Evolutionary conservation across 2,797 vertebrate species (phyloP).

Genomic region (Chaunax sp.): DNA sequence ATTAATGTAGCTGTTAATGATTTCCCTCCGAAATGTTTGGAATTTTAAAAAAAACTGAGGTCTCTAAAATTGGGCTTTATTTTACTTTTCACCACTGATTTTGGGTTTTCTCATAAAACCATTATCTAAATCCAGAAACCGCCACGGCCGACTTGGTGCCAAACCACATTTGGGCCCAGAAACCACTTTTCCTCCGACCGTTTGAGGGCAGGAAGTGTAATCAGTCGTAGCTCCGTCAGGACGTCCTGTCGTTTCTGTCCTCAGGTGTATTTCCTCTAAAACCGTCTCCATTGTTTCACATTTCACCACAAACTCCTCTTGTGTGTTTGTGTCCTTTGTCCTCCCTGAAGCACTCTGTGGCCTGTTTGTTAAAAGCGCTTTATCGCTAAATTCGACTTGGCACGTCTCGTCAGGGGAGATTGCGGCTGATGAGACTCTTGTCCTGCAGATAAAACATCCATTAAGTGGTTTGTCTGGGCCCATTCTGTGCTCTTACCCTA

Average conservation of each 20-base stretch:
- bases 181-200: not conserved
- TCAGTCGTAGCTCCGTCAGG: conserved; percentile 33
- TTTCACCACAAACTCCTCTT: conserved; percentile 58
- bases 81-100: not conserved
- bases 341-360: conserved; percentile 60
- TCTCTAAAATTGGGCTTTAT: not conserved
- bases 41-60: not conserved
- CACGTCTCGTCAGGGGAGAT: conserved; percentile 72
- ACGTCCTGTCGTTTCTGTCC: conserved; percentile 57
- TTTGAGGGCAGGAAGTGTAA: conserved; percentile 33
- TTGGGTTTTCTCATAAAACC: not conserved
- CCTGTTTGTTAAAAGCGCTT: conserved; percentile 75
- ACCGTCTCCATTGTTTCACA: conserved; percentile 54
- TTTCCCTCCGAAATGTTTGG: too few species aligned
- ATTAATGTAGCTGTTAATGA: too few species aligned
- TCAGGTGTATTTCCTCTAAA: conserved; percentile 56
- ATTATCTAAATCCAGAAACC: conserved; percentile 5
- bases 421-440: conserved; percentile 66
- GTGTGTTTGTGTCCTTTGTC: conserved; percentile 61
- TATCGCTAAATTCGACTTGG: conserved; percentile 76
- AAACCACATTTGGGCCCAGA: not conserved
- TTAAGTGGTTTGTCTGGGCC: conserved; percentile 69
- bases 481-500: conserved; percentile 59
- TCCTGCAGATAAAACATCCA: conserved; percentile 76
- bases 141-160: conserved; percentile 5